Conservation (phyloP, 2,797 vertebrate species). For the Potorous gilbertii region DNA sequence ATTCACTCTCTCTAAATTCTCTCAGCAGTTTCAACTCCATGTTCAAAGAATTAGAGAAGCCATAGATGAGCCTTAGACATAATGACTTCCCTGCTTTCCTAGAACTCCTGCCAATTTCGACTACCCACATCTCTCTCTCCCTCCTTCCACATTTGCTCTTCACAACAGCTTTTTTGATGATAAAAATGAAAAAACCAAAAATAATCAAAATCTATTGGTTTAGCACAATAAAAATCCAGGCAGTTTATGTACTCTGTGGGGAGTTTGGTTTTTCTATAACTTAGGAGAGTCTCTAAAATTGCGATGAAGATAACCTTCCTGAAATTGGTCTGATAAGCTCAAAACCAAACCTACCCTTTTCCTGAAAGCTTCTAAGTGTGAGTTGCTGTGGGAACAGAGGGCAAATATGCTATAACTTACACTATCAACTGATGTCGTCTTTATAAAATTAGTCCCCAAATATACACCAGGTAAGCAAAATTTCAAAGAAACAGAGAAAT, state of each 20-base stretch:
- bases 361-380: constrained; percentile 6
- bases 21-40: constrained; percentile 31
- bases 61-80: not conserved
- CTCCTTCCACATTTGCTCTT: not conserved
- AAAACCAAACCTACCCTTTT: constrained; percentile 1
- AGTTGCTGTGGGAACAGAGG: not conserved
- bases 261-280: not conserved
- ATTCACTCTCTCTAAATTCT: constrained; percentile 50
- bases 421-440: not conserved
- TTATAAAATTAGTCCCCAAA: not conserved
- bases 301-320: not conserved
- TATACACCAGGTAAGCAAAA: not conserved
- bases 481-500: not conserved
- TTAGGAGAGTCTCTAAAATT: not conserved
- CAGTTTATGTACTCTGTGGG: not conserved
- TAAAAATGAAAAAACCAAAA: not conserved
- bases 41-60: constrained; percentile 45
- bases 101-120: not conserved
- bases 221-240: not conserved
- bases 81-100: constrained; percentile 17
- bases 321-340: constrained; percentile 6
- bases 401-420: not conserved
- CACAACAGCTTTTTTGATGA: not conserved
- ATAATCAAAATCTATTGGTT: not conserved
- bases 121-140: not conserved